phyloP scores from a whole-genome alignment of 2,888 invertebrate genomes.

The Allacma fusca region DNA sequence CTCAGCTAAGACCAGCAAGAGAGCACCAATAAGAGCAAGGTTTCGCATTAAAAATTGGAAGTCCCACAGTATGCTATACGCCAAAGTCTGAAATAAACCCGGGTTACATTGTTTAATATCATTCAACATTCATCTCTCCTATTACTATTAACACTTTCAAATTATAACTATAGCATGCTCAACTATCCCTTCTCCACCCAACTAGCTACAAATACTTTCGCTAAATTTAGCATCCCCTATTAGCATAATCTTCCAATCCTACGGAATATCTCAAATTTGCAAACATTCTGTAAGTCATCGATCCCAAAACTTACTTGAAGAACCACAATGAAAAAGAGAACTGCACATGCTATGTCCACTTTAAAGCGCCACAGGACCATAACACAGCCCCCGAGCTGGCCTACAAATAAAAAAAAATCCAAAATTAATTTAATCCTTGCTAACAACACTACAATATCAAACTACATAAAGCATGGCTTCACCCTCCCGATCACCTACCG shows the following conservation, averaged over 20 bases:
- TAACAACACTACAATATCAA: no score
- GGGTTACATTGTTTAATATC: no score
- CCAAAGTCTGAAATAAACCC: slow-evolving; percentile 78
- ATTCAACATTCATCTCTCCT: no score
- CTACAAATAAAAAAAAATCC: slow-evolving; percentile 43
- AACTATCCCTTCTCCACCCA: no score
- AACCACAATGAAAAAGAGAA: slow-evolving; percentile 94
- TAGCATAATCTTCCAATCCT: neutral
- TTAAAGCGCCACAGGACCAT: slow-evolving; percentile 93
- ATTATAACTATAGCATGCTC: no score
- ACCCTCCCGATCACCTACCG: no score
- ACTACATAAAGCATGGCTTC: no score
- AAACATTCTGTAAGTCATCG: no score
- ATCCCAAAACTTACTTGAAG: slow-evolving; percentile 86
- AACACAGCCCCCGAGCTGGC: slow-evolving; percentile 94
- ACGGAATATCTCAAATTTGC: no score
- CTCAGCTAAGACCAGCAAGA: slow-evolving; percentile 95
- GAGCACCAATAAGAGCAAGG: slow-evolving; percentile 95
- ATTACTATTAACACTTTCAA: no score
- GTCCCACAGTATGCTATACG: slow-evolving; percentile 98
- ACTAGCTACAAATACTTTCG: no score
- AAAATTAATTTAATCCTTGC: no score
- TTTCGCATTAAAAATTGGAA: slow-evolving; percentile 95
- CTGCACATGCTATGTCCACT: slow-evolving; percentile 89
- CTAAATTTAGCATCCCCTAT: slow-evolving; percentile 12